Base-by-base conservation (phyloP, 1,140 invertebrate species). In the Lepidurus couesii region DNA sequence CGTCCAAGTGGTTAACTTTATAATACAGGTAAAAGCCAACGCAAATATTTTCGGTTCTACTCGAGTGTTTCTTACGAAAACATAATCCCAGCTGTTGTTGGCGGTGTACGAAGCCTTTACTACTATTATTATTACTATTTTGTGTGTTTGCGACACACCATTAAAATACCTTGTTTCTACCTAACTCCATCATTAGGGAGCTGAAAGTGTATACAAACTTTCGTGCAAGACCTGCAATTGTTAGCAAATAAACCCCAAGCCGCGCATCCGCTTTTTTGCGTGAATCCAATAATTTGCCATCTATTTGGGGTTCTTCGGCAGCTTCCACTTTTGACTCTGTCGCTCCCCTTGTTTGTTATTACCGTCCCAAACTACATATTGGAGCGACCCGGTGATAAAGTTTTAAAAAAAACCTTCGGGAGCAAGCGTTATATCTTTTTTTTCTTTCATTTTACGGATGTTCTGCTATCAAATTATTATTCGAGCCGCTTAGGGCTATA, bases 1-100 rank as follows among this genome's bases (percentile, higher is more conserved):
- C 34, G 34, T 34, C 2, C 34, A 34, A 34, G 34, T 2, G 3
- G 34, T 34, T 34, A 3, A 34, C 3, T 34, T 34, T 34, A 65
- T 65, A 65, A 65, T 65, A 65, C 53, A 65, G 53, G 53, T 65
- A 65, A 65, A 65, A 65, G 8, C 16, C 21, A 65, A 65, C 16
- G 53, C 53, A 65, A 65, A 65, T 65, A 65, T 65, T 21, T 65
- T 65, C 53, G 53, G n/a, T 21, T 7, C 16, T 21, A 13, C 16
- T 65, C 21, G n/a, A 21, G 53, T 21, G 16, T 65, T 21, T 65
- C 21, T 16, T 21, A 65, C 53, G 21, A 65, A 65, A 65, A 65
- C 16, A 21, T 7, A 13, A n/a, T 65, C 53, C 34, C 53, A 65
- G 16, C 53, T 65, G 53, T 65, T 65, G n/a, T 21, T 65, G 53